Evolutionary conservation across 1,140 invertebrate species (phyloP), one percentile per base, ranked within the genome.

Genomic region (Macrotrachela quadricornifera): DNA sequence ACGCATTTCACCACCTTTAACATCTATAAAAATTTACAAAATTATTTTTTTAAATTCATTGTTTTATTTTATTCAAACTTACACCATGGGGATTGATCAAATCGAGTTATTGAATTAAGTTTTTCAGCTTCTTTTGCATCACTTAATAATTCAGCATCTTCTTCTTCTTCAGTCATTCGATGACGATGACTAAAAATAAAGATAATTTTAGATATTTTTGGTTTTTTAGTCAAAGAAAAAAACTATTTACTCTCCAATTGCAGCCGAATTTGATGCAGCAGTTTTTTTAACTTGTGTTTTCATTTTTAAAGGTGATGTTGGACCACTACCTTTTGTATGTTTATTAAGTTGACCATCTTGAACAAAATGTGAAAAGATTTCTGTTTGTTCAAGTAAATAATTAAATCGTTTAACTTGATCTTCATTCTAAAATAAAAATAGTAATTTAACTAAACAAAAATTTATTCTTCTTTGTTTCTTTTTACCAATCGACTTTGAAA

Each of bases 321-420:
- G 48, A 39, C 11, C 21, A 12, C 21, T 39, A 15, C 15, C 17
- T 43, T 21, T 12, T 42, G 10, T 16, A 3, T 15, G 6, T 50
- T 43, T 50, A 10, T 8, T 15, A 3, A 42, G 10, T 42, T 60
- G 45, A 56, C 60, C 44, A 46, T 21, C 44, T 39, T 59, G 59
- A 87, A 96, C 94, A 65, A 96, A 95, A 76, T 96, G 90, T 6
- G 86, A 83, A 66, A 95, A 96, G 55, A 95, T 86, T 68, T 96
- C 90, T 0, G 90, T 95, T 72, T 95, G 90, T 67, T 92, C 83
- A 0, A 96, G 74, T 43, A 96, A 73, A 70, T 81, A 95, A 58
- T 94, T 88, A 69, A 96, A 95, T 57, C 90, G 74, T 63, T 86
- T 86, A 38, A 62, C 59, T 42, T 65, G 60, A 58, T 71, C 67